phyloP scores from a whole-genome alignment of 2,888 invertebrate genomes.

The Scotopteryx bipunctaria region DNA sequence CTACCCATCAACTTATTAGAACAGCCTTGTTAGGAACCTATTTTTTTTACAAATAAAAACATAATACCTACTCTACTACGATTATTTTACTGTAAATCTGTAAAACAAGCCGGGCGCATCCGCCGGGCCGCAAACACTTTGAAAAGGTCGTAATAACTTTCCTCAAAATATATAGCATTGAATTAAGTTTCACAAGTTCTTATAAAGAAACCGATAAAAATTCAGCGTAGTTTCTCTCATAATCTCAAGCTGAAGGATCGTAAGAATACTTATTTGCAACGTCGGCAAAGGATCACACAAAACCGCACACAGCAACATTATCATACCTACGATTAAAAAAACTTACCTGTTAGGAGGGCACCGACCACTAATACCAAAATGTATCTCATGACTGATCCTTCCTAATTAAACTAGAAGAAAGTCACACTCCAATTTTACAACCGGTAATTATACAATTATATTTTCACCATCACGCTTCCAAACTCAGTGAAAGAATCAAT shows the following conservation, averaged over 20 bases:
- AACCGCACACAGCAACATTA: no score
- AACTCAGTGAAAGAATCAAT: background rate
- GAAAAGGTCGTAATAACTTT: background rate
- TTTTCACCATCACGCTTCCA: constrained; percentile 20
- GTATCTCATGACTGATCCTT: constrained; percentile 63
- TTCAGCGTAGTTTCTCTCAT: background rate
- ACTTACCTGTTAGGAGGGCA: constrained; percentile 72
- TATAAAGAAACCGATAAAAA: background rate
- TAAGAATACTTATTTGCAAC: constrained; percentile 32
- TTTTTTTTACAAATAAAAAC: no score
- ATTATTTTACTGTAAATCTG: background rate
- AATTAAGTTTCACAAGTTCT: background rate
- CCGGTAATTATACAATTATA: background rate
- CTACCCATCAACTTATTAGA: no score
- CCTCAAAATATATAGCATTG: background rate
- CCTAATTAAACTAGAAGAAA: constrained; percentile 4
- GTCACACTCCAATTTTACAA: constrained; percentile 10
- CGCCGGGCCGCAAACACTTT: background rate
- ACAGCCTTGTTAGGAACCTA: no score
- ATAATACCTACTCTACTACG: no score
- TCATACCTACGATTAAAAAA: no score
- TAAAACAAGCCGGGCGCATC: no score
- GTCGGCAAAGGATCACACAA: constrained; percentile 35
- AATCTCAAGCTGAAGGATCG: background rate
- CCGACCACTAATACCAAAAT: constrained; percentile 62